Conservation (phyloP, 92 coral and sea anemone species). For the Virgularia gustaviana region DNA sequence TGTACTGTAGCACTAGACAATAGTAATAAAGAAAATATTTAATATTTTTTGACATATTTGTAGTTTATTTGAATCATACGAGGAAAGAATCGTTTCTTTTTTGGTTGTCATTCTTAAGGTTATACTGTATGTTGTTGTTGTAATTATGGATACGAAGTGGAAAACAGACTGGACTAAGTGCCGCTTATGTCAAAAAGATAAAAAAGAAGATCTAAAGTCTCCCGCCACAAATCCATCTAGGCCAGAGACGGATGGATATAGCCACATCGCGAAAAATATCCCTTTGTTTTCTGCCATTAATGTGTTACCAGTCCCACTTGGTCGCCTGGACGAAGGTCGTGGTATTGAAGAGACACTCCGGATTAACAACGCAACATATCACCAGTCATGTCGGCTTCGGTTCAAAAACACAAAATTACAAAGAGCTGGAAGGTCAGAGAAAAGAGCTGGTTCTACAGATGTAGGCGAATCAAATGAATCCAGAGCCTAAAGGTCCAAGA, state of each 20-base stretch:
- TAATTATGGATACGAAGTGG: no score
- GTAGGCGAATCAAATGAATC: neutral
- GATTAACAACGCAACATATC: conserved; percentile 51
- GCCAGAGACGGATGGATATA: conserved; percentile 26
- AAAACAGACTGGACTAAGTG: no score
- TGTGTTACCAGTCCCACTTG: conserved; percentile 34
- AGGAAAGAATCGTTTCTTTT: no score
- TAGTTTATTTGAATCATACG: no score
- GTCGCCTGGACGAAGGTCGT: conserved; percentile 49
- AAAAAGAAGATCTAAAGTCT: no score
- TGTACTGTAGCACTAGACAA: no score
- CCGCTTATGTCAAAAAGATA: no score
- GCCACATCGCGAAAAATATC: conserved; percentile 34
- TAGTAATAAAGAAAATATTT: no score
- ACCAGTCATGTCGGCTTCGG: conserved; percentile 36
- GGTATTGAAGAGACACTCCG: conserved; percentile 45
- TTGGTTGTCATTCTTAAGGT: no score
- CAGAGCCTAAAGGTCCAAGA: conserved; percentile 9
- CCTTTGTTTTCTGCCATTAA: conserved; percentile 44
- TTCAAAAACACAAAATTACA: conserved; percentile 48
- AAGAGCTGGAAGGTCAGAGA: conserved; percentile 49
- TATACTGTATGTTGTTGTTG: no score
- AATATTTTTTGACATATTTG: no score
- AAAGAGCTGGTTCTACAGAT: conserved; percentile 24
- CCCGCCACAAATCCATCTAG: no score